phyloP scores from a whole-genome alignment of 2,888 invertebrate species.

The Philaethria dido region DNA sequence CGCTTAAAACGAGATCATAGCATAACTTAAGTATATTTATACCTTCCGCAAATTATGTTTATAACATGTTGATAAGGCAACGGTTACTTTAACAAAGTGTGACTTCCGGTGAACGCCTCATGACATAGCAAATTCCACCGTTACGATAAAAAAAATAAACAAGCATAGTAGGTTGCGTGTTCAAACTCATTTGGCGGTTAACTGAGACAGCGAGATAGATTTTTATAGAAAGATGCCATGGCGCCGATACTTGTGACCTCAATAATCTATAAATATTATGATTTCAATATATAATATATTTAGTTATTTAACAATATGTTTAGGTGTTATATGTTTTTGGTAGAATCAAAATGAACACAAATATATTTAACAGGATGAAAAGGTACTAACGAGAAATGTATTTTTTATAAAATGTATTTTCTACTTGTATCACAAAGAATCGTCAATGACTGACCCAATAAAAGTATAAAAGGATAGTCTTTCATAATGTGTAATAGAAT shows the following conservation, averaged over 20 bases:
- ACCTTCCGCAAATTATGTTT: slow-evolving; percentile 32
- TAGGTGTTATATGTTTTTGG: slow-evolving; percentile 5
- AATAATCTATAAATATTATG: slow-evolving; percentile 32
- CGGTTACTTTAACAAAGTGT: slow-evolving; percentile 39
- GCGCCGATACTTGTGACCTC: slow-evolving; percentile 35
- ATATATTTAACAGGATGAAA: background rate
- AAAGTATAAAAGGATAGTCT: background rate
- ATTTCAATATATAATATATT: background rate
- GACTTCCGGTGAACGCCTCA: slow-evolving; percentile 44
- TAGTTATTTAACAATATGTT: slow-evolving; percentile 6
- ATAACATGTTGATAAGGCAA: slow-evolving; percentile 36
- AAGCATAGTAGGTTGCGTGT: slow-evolving; percentile 48
- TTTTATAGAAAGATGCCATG: slow-evolving; percentile 43
- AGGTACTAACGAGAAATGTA: too few species aligned
- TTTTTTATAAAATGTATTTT: background rate
- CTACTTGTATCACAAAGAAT: background rate
- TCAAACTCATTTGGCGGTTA: slow-evolving; percentile 49
- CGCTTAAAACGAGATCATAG: background rate
- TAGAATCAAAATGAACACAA: too few species aligned
- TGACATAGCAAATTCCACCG: slow-evolving; percentile 44
- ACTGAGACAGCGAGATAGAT: slow-evolving; percentile 44
- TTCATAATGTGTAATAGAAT: background rate
- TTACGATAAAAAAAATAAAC: slow-evolving; percentile 47
- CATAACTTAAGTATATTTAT: slow-evolving; percentile 29
- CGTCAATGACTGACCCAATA: background rate